Evolutionary conservation across 2,888 invertebrate species (phyloP), one percentile per base, ranked within the genome.

Genomic region (Agrochola macilenta): DNA sequence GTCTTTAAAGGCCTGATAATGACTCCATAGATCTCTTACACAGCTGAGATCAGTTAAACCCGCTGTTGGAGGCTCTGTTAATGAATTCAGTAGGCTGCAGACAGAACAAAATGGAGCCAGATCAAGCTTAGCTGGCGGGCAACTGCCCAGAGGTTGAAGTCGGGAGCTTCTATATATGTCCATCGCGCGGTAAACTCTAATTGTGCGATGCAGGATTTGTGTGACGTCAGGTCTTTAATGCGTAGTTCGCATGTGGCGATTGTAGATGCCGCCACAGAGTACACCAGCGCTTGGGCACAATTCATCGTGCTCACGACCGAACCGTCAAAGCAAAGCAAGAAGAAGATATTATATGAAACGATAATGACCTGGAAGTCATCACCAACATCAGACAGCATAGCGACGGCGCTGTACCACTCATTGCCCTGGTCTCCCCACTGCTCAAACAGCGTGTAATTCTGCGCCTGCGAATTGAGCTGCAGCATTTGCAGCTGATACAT

Each of bases 341-440:
- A 26, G 26, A 26, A 26, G 17, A 17, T 30, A 4, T 30, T 4
- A 5, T 46, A 14, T 30, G 60, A 60, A 17, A 30, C 17, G 30
- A 61, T 20, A 61, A n/a, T 35, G 5, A 97, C 97, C 96, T 98
- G 97, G 89, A 97, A 97, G 80, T 97, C 96, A 87, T 96, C 96
- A 69, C 88, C 88, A 4, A 96, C 94, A 54, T 93, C 92, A 20
- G 90, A 95, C 74, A 97, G 95, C 82, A 90, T 88, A 26, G 96
- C 94, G 49, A 95, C 95, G 43, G 94, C 97, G 61, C 97, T 96
- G 46, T 96, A 95, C 99, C 99, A 99, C 4, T 91, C 83, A 87
- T 98, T 97, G 0, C 98, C 98, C 87, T 98, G 98, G 88, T 98
- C 97, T 0, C 98, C 98, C 89, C 95, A 95, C 81, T 96, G 95